A percentile compares a stretch with the other conserved stretches of the same genome.
phyloP scores from a whole-genome alignment of 1,140 invertebrate species.

The Heliconius eleuchia region DNA sequence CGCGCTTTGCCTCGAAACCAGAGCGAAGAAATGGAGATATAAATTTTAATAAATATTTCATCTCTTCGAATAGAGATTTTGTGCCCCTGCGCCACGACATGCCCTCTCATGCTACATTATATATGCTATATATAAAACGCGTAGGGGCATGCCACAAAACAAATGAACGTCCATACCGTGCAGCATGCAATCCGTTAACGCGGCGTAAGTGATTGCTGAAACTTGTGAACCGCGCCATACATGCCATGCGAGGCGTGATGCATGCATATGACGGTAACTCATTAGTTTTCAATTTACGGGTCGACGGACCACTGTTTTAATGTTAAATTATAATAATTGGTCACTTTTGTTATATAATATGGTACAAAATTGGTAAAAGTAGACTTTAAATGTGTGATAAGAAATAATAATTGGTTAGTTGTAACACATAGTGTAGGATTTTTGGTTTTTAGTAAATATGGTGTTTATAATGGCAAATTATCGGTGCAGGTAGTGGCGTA shows the following conservation, averaged over 20 bases:
- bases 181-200: slow-evolving; percentile 59
- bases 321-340: slow-evolving; percentile 16
- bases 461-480: background rate
- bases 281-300: slow-evolving; percentile 53
- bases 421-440: background rate
- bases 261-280: slow-evolving; percentile 45
- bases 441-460: background rate
- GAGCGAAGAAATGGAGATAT: no score
- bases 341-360: background rate
- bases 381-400: background rate
- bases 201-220: slow-evolving; percentile 62
- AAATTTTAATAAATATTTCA: no score
- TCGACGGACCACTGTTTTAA: slow-evolving; percentile 29
- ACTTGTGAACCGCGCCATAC: slow-evolving; percentile 50
- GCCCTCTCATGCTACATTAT: background rate
- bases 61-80: no score
- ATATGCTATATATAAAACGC: slow-evolving; percentile 7
- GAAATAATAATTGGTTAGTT: background rate
- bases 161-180: slow-evolving; percentile 57
- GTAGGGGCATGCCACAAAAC: slow-evolving; percentile 34
- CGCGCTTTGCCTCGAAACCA: no score
- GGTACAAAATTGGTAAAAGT: background rate
- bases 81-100: no score
- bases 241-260: slow-evolving; percentile 47
- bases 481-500: background rate